Evolutionary conservation across 2,888 invertebrate genomes (phyloP).

Genomic region (Acronicta alni): DNA sequence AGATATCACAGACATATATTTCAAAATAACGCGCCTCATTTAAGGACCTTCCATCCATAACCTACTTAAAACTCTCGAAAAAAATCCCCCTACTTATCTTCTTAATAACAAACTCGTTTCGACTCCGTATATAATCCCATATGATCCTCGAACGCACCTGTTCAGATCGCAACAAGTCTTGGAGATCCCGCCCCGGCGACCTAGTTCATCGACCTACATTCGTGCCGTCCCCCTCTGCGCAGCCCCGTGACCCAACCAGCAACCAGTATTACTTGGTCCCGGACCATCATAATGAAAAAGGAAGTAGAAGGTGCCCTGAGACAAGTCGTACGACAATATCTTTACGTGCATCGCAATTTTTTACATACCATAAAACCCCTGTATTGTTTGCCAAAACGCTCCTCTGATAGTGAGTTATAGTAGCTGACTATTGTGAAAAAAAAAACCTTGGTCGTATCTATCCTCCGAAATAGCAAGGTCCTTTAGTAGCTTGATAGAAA

Average conservation of each 20-base stretch:
- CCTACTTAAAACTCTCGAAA: conserved; percentile 47
- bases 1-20: neutral
- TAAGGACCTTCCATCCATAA: conserved; percentile 27
- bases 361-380: conserved; percentile 36
- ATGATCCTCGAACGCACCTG: conserved; percentile 60
- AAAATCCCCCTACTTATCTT: conserved; percentile 47
- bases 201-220: conserved; percentile 73
- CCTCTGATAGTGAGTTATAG: conserved; percentile 26
- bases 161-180: conserved; percentile 59
- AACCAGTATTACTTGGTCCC: conserved; percentile 43
- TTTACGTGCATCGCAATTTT: conserved; percentile 44
- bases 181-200: conserved; percentile 59
- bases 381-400: conserved; percentile 23
- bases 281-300: conserved; percentile 58
- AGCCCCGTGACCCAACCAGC: conserved; percentile 49
- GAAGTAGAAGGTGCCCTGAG: conserved; percentile 47
- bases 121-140: conserved; percentile 50
- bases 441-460: neutral
- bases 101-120: conserved; percentile 55
- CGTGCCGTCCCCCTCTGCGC: conserved; percentile 34
- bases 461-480: neutral
- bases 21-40: conserved; percentile 8
- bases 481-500: neutral
- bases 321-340: conserved; percentile 45
- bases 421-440: conserved; percentile 22